A percentile compares a stretch with the other conserved stretches of the same genome.
Conservation (phyloP, 2,888 invertebrate species). For the Ophioninae sp. region DNA sequence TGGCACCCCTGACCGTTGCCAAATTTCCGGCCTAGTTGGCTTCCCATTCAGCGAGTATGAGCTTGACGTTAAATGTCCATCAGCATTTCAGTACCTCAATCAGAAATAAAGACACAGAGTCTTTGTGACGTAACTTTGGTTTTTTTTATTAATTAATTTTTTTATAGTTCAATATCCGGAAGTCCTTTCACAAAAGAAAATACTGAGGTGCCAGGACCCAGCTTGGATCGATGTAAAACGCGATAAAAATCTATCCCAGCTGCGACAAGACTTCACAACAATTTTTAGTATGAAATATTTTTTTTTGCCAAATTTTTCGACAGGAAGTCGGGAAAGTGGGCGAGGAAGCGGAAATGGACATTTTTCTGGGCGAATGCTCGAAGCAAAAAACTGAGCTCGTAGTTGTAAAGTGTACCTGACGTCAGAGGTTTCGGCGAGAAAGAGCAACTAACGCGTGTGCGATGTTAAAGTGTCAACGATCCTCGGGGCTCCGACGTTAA, state of each 20-base stretch:
- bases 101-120: neutral
- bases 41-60: neutral
- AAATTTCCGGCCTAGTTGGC: neutral
- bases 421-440: conserved; percentile 16
- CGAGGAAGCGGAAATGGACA: conserved; percentile 20
- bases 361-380: conserved; percentile 26
- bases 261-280: neutral
- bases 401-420: conserved; percentile 14
- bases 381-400: conserved; percentile 28
- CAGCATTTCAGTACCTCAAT: neutral
- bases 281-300: neutral
- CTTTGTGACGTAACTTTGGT: neutral
- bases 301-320: neutral
- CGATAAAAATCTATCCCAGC: neutral
- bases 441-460: conserved; percentile 36
- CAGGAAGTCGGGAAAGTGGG: neutral
- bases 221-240: neutral
- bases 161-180: neutral
- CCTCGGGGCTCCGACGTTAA: conserved; percentile 29
- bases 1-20: neutral
- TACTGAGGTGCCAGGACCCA: neutral
- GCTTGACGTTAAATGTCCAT: neutral
- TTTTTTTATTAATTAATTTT: neutral
- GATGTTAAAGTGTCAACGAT: conserved; percentile 45
- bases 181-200: neutral